phyloP scores from a whole-genome alignment of 2,797 vertebrate genomes.

The Sebastes minor region DNA sequence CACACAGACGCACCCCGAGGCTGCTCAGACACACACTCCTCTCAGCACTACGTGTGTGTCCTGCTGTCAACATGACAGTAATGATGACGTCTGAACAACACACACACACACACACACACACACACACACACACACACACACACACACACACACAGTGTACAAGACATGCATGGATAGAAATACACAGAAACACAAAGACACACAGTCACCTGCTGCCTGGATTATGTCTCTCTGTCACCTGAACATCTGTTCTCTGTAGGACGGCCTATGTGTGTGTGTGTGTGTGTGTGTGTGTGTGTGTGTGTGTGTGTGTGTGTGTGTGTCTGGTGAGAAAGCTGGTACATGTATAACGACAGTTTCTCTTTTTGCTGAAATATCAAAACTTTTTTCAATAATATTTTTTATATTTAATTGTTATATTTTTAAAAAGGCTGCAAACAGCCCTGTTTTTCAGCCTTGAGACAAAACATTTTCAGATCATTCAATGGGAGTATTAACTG shows the following conservation, averaged over 20 bases:
- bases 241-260: constrained; percentile 11
- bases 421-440: no score
- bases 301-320: neutral
- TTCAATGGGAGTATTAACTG: neutral
- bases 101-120: constrained; percentile 6
- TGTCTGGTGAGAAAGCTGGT: neutral
- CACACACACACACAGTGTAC: neutral
- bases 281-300: constrained; percentile 8
- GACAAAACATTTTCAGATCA: no score
- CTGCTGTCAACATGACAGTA: constrained; percentile 40
- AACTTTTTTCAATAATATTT: neutral
- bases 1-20: constrained; percentile 46
- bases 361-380: neutral
- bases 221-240: constrained; percentile 30
- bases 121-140: constrained; percentile 5
- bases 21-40: constrained; percentile 30
- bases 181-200: constrained; percentile 3
- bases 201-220: constrained; percentile 44
- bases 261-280: neutral
- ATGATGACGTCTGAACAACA: constrained; percentile 24
- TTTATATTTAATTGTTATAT: no score
- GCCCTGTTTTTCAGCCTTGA: neutral
- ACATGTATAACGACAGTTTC: neutral
- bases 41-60: constrained; percentile 42
- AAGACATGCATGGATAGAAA: neutral